Percentiles rank a stretch among this genome's conserved stretches.
These are phyloP conservation scores for Trialeurodes vaporariorum DNA, from an alignment of 1,140 invertebrate species.

Conservation along the genomic window DNA sequence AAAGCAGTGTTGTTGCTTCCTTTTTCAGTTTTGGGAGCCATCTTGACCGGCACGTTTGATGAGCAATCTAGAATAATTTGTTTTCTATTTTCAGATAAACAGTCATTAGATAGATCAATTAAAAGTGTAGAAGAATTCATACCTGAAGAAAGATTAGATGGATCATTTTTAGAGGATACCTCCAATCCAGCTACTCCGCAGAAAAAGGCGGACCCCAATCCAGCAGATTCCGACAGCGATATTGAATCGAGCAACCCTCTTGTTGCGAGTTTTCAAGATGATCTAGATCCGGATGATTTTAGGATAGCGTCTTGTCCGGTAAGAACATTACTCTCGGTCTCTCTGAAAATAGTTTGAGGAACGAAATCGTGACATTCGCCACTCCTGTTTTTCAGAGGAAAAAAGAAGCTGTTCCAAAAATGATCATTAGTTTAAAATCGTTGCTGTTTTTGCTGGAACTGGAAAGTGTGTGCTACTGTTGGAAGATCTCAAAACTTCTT, in stretches of 20 bases:
- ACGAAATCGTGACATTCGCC: no score
- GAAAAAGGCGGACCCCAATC: conserved; percentile 31
- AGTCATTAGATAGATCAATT: conserved; percentile 18
- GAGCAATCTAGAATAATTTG: neutral
- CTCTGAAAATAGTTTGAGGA: no score
- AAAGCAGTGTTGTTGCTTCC: no score
- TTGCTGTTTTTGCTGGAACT: no score
- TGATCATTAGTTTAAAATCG: no score
- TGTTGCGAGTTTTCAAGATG: conserved; percentile 77
- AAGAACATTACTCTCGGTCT: no score
- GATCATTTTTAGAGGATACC: conserved; percentile 69
- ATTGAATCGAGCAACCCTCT: conserved; percentile 68
- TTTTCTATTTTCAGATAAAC: neutral
- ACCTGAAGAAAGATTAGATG: conserved; percentile 64
- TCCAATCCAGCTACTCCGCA: conserved; percentile 34
- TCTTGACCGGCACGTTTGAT: no score
- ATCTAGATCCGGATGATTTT: conserved; percentile 58
- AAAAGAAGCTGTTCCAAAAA: no score
- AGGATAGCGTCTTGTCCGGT: conserved; percentile 1
- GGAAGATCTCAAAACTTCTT: no score
- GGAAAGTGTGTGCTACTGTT: no score
- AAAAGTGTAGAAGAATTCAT: conserved; percentile 76
- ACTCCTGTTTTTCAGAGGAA: no score
- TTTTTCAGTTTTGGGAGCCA: neutral
- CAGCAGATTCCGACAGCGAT: conserved; percentile 54